Evolutionary conservation across 2,113 vertebrate species (phyloP).

Genomic region (Phyllostomus discolor): DNA sequence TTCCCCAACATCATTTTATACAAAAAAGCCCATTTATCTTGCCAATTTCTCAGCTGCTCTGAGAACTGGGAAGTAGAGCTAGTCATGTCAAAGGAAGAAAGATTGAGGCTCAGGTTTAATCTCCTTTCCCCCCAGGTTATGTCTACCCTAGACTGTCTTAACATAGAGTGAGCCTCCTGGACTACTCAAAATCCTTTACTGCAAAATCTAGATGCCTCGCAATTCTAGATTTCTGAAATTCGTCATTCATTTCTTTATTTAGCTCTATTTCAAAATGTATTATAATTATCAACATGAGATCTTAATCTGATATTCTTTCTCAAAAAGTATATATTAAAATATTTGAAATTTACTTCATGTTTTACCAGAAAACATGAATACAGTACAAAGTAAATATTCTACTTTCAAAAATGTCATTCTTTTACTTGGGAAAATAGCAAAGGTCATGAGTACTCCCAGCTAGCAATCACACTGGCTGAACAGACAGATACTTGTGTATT

Average conservation of each 20-base stretch:
- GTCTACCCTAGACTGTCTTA: neutral
- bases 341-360: slow-evolving; percentile 18
- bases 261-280: neutral
- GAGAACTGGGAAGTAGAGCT: neutral
- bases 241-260: neutral
- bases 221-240: slow-evolving; percentile 29
- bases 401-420: neutral
- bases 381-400: neutral
- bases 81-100: neutral
- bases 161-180: neutral
- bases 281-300: neutral
- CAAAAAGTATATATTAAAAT: neutral
- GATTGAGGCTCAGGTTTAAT: neutral
- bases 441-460: neutral
- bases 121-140: neutral
- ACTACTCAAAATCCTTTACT: neutral
- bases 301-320: neutral
- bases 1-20: neutral
- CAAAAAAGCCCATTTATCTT: neutral
- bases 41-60: neutral
- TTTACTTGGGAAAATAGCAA: neutral
- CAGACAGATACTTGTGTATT: neutral
- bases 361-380: neutral
- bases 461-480: neutral
- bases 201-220: neutral